Percentiles rank a stretch among this genome's conserved stretches.
These are phyloP conservation scores for Parazoanthus swiftii DNA, from an alignment of 92 coral and sea anemone species.

Conservation along the genomic window DNA sequence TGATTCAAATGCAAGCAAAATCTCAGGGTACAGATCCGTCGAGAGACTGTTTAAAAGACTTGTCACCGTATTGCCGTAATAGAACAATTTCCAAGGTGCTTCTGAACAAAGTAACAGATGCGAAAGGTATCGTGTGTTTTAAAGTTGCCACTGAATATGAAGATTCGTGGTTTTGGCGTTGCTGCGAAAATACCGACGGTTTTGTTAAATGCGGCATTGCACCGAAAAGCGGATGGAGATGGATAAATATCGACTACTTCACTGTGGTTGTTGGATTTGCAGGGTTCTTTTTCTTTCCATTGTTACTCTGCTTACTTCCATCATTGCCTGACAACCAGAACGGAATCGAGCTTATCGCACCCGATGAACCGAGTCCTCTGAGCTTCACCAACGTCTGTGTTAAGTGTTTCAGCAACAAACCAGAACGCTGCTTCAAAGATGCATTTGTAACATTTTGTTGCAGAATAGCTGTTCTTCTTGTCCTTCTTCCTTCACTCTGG, in stretches of 20 bases:
- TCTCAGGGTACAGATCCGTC: background rate
- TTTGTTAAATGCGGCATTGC: no score
- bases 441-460: background rate
- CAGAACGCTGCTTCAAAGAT: conserved; percentile 23
- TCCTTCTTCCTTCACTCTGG: background rate
- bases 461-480: background rate
- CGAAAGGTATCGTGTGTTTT: background rate
- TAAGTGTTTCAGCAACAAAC: conserved; percentile 15
- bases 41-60: background rate
- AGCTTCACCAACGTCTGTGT: background rate
- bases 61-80: background rate
- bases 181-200: background rate
- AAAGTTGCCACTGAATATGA: no score
- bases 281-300: background rate
- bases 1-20: background rate
- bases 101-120: no score
- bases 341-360: background rate
- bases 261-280: background rate
- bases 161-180: no score
- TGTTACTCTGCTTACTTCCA: background rate
- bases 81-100: background rate
- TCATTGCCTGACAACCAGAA: background rate
- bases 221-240: no score
- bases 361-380: background rate
- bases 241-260: no score